Percentiles rank a stretch among this genome's conserved stretches.
phyloP scores from a whole-genome alignment of 2,797 vertebrate genomes.

The Knipowitschia caucasica region DNA sequence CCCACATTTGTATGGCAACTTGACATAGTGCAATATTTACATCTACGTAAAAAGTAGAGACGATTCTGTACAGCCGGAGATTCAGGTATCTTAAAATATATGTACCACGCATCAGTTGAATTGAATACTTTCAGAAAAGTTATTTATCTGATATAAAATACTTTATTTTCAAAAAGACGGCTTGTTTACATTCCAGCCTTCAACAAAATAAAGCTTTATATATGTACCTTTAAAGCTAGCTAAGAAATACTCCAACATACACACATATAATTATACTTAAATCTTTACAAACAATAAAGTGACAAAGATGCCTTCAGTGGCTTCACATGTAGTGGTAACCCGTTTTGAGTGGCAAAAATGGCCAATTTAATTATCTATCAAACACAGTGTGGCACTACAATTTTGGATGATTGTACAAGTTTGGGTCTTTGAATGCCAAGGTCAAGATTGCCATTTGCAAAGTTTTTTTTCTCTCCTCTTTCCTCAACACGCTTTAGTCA shows the following conservation, averaged over 20 bases:
- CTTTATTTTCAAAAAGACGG: conserved; percentile 73
- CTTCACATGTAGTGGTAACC: conserved; percentile 83
- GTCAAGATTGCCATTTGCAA: conserved; percentile 58
- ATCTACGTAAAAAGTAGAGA: conserved; percentile 80
- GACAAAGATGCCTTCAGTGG: conserved; percentile 72
- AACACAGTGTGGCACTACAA: conserved; percentile 84
- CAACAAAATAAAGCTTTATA: conserved; percentile 84
- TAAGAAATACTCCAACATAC: conserved; percentile 75
- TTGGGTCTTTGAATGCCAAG: conserved; percentile 70
- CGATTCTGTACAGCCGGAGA: conserved; percentile 88
- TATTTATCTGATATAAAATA: conserved; percentile 84
- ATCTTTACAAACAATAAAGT: conserved; percentile 81
- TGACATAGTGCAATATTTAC: conserved; percentile 70
- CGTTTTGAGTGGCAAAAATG: conserved; percentile 73
- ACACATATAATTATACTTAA: conserved; percentile 61
- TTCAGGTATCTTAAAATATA: conserved; percentile 88
- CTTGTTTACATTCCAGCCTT: conserved; percentile 78
- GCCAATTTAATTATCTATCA: conserved; percentile 64
- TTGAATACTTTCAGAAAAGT: conserved; percentile 79
- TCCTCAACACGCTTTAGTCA: conserved; percentile 88
- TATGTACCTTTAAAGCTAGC: conserved; percentile 71
- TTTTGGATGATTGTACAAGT: conserved; percentile 80
- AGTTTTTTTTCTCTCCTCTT: conserved; percentile 14
- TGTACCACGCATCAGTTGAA: conserved; percentile 75
- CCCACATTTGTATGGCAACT: conserved; percentile 60